These are phyloP conservation scores for Burhinus oedicnemus DNA, from an alignment of 2,113 vertebrate species.

Conservation along the genomic window DNA sequence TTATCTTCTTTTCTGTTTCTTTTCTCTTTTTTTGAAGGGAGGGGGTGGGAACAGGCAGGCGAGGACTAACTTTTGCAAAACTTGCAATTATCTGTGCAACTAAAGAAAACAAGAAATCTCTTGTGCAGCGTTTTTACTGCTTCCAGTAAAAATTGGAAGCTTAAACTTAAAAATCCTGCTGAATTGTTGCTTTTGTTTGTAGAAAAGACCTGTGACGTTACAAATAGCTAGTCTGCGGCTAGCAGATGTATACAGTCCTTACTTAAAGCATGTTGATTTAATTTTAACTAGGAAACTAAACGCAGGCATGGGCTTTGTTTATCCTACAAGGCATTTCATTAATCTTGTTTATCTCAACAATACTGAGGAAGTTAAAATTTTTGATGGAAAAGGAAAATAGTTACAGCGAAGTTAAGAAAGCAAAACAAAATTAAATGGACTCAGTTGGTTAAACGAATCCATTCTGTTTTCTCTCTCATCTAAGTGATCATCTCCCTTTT, in stretches of 20 bases:
- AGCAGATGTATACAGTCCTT: constrained; percentile 28
- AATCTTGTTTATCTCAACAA: constrained; percentile 35
- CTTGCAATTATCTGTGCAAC: background rate
- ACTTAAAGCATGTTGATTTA: constrained; percentile 34
- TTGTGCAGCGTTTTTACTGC: background rate
- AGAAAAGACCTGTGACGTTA: constrained; percentile 17
- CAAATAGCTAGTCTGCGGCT: constrained; percentile 22
- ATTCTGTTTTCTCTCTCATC: background rate
- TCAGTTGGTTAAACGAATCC: background rate
- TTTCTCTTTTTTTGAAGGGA: background rate
- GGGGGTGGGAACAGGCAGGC: fast-evolving
- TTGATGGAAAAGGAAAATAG: constrained; percentile 42
- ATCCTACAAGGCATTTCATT: constrained; percentile 42
- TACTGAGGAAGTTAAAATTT: constrained; percentile 18
- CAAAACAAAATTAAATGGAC: background rate
- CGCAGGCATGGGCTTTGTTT: constrained; percentile 21
- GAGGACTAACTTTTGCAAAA: background rate
- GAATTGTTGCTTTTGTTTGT: constrained; percentile 33
- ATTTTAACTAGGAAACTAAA: constrained; percentile 46
- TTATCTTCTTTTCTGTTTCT: background rate
- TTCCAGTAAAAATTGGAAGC: background rate
- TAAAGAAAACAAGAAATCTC: background rate
- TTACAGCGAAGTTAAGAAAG: background rate
- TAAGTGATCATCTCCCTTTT: background rate
- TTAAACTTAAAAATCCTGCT: background rate